Conservation (phyloP, 2,888 invertebrate genomes). For the Frankliniella fusca region DNA sequence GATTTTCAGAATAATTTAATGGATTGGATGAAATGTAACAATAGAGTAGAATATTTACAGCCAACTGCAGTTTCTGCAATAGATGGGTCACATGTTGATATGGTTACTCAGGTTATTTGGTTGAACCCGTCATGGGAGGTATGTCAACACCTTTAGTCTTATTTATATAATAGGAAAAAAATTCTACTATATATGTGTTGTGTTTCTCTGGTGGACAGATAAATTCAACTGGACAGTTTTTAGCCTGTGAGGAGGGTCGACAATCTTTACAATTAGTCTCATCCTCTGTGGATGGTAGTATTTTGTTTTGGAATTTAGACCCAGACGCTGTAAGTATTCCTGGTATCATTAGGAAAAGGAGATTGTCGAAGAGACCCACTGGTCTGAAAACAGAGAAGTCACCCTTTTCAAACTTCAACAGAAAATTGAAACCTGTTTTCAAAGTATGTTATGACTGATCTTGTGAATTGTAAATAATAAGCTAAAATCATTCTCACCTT, state of each 20-base stretch:
- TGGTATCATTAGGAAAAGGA: background rate
- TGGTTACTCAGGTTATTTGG: background rate
- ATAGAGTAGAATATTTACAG: background rate
- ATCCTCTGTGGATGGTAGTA: background rate
- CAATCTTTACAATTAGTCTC: background rate
- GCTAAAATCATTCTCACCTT: background rate
- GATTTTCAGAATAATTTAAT: background rate
- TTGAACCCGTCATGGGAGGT: background rate
- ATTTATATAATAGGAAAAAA: background rate
- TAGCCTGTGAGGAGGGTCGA: background rate
- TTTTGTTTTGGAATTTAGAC: background rate
- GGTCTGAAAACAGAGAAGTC: background rate
- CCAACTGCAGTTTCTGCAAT: conserved; percentile 1
- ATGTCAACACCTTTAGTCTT: background rate
- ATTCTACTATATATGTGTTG: background rate
- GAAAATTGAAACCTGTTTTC: conserved; percentile 12
- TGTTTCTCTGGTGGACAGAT: background rate
- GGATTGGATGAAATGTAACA: conserved; percentile 12
- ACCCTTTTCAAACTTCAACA: background rate
- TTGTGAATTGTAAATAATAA: background rate
- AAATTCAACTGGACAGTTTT: background rate
- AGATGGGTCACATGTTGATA: background rate
- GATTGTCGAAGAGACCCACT: background rate
- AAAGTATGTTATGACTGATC: background rate
- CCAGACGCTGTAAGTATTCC: background rate